phyloP scores from a whole-genome alignment of 1,140 invertebrate genomes.

The Hirudo medicinalis region DNA sequence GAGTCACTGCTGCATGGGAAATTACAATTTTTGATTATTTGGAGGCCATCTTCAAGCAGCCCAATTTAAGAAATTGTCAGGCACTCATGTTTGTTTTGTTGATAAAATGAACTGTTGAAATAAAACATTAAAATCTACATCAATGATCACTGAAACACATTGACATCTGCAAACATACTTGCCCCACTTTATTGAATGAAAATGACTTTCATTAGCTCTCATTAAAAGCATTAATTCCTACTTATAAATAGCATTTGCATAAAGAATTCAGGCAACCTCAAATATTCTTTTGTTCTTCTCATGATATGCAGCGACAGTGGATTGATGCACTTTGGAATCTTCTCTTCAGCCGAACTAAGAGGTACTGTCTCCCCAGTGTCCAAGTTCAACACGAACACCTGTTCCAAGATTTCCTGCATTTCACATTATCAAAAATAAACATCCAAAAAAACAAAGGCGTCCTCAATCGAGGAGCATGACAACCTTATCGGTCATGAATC shows the following conservation, averaged over 20 bases:
- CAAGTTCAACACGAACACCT: constrained; percentile 79
- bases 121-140: not conserved
- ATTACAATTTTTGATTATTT: not conserved
- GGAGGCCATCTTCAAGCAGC: not conserved
- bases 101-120: not conserved
- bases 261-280: constrained; percentile 42
- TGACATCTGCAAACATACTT: no score
- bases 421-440: constrained; percentile 7
- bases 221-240: not conserved
- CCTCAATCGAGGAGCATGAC: not conserved
- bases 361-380: constrained; percentile 81
- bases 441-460: not conserved
- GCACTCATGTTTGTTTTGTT: no score
- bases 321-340: constrained; percentile 74
- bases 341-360: constrained; percentile 74
- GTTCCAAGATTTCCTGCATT: constrained; percentile 68
- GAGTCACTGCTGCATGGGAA: constrained; percentile 44
- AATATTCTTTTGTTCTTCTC: constrained; percentile 75
- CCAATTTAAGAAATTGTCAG: no score
- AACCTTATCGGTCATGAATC: constrained; percentile 35
- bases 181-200: not conserved
- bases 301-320: constrained; percentile 87
- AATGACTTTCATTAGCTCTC: not conserved
- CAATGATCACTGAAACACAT: not conserved
- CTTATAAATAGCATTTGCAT: constrained; percentile 5